phyloP scores from a whole-genome alignment of 2,888 invertebrate species.

The Luffia ferchaultella region DNA sequence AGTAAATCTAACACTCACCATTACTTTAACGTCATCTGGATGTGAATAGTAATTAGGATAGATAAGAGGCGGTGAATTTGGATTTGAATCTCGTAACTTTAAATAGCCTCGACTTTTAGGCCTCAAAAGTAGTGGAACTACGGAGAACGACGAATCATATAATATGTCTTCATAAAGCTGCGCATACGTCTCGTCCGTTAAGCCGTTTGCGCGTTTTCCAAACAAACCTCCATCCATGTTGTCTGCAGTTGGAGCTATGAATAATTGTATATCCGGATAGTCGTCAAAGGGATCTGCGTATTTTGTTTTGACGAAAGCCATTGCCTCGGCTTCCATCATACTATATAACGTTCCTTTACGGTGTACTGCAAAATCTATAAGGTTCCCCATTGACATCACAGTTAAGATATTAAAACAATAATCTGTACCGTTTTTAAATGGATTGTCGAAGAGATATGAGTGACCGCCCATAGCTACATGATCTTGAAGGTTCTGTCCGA shows the following conservation, averaged over 20 bases:
- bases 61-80: conserved; percentile 80
- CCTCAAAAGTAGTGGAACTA: conserved; percentile 74
- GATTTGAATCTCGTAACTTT: conserved; percentile 72
- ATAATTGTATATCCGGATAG: conserved; percentile 82
- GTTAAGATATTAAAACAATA: conserved; percentile 76
- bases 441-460: conserved; percentile 74
- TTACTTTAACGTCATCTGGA: conserved; percentile 72
- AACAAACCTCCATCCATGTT: conserved; percentile 79
- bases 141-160: conserved; percentile 72
- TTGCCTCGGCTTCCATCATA: conserved; percentile 80
- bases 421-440: conserved; percentile 59
- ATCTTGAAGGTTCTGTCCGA: conserved; percentile 84
- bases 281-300: conserved; percentile 71
- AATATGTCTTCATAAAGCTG: conserved; percentile 75
- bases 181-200: conserved; percentile 73
- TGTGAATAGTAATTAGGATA: conserved; percentile 86
- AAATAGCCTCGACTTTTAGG: conserved; percentile 77
- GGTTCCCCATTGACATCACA: conserved; percentile 65
- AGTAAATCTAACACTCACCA: conserved; percentile 65
- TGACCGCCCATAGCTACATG: conserved; percentile 84
- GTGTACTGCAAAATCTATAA: conserved; percentile 69
- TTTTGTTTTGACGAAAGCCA: conserved; percentile 81
- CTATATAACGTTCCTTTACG: conserved; percentile 75
- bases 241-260: conserved; percentile 78
- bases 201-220: conserved; percentile 72